phyloP scores from a whole-genome alignment of 1,140 invertebrate genomes.

The Hetaerina americana region DNA sequence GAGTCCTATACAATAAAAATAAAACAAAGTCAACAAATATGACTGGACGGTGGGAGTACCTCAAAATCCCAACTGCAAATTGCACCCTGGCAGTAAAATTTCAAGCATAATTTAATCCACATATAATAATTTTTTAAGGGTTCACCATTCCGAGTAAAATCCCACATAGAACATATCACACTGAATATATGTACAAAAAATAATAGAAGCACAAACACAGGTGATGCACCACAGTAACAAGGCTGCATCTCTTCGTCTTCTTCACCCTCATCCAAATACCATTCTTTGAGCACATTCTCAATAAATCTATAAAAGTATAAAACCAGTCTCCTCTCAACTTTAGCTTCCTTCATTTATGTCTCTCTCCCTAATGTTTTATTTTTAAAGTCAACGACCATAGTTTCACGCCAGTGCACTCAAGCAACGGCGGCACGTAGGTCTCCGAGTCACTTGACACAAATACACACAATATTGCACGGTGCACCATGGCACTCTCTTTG shows the following conservation, averaged over 20 bases:
- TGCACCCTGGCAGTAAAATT: neutral
- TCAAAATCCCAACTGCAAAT: neutral
- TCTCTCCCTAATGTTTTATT: too few species aligned
- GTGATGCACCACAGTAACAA: too few species aligned
- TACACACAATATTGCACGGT: neutral
- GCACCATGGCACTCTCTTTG: neutral
- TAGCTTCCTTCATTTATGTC: neutral
- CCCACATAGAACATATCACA: neutral
- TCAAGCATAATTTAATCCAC: neutral
- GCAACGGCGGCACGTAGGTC: too few species aligned
- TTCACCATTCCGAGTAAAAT: neutral
- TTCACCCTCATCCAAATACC: neutral
- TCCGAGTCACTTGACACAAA: too few species aligned
- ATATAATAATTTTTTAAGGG: neutral
- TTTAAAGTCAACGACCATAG: too few species aligned
- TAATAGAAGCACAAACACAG: neutral
- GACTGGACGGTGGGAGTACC: neutral
- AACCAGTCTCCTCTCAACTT: neutral
- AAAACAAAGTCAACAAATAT: neutral
- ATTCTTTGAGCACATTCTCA: neutral
- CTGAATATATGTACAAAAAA: neutral
- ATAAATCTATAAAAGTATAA: neutral
- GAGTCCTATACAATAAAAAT: neutral
- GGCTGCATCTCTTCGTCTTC: neutral
- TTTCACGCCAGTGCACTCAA: too few species aligned